These are phyloP conservation scores for Camponotus fellah DNA, from an alignment of 2,888 invertebrate genomes.

Conservation along the genomic window DNA sequence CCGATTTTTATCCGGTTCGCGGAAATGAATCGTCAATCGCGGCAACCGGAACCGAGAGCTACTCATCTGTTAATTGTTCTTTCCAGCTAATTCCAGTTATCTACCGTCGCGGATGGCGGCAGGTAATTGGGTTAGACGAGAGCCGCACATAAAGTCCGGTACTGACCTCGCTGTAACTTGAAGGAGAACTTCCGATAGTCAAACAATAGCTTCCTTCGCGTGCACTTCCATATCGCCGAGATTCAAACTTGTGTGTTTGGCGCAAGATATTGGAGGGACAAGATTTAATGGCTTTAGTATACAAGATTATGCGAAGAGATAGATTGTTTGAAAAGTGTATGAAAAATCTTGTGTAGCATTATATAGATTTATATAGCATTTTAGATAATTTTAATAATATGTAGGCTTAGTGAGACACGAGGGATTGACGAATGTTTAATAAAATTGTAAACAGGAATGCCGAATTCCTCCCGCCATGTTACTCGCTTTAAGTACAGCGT, in stretches of 20 bases:
- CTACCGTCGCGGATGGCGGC: conserved; percentile 2
- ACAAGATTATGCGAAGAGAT: neutral
- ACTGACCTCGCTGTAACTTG: conserved; percentile 47
- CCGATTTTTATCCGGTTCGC: neutral
- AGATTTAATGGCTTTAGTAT: neutral
- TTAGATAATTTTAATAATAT: neutral
- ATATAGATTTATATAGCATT: too few species aligned
- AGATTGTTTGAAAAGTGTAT: neutral
- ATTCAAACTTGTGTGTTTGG: conserved; percentile 40
- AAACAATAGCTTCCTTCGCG: conserved; percentile 28
- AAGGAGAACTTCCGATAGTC: conserved; percentile 31
- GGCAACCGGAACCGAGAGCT: neutral
- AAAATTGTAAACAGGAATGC: conserved; percentile 5
- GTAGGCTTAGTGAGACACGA: neutral
- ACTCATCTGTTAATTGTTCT: conserved; percentile 4
- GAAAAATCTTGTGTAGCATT: neutral
- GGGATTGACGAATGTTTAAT: neutral
- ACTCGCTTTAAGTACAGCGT: conserved; percentile 15
- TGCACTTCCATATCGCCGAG: conserved; percentile 36
- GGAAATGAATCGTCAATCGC: conserved; percentile 3
- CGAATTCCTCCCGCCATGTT: neutral
- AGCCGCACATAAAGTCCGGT: conserved; percentile 23
- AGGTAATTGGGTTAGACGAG: conserved; percentile 42
- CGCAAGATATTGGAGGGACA: neutral
- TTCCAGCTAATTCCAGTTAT: conserved; percentile 23